A percentile compares a stretch with the other conserved stretches of the same genome.
phyloP scores from a whole-genome alignment of 2,888 invertebrate genomes.

The Microplitis deprimator region DNA sequence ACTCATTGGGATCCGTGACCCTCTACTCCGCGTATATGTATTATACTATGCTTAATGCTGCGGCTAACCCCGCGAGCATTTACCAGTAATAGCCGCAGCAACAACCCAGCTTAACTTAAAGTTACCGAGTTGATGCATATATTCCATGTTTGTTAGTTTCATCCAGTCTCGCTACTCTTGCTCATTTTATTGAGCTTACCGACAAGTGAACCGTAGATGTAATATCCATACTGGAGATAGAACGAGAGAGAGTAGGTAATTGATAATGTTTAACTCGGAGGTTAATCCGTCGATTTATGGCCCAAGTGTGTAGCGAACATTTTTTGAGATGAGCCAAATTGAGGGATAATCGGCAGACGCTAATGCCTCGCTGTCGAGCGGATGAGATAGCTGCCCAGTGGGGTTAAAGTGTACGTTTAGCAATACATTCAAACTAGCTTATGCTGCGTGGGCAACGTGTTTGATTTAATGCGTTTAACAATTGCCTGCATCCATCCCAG shows the following conservation, averaged over 20 bases:
- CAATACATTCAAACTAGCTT: neutral
- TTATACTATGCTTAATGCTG: constrained; percentile 35
- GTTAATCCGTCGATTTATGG: constrained; percentile 69
- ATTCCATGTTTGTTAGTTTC: neutral
- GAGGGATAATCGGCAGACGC: constrained; percentile 54
- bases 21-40: constrained; percentile 21
- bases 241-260: constrained; percentile 55
- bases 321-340: constrained; percentile 50
- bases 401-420: constrained; percentile 43
- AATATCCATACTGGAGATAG: neutral
- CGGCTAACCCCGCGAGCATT: constrained; percentile 45
- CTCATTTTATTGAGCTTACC: constrained; percentile 33
- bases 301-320: constrained; percentile 59
- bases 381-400: constrained; percentile 50
- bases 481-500: constrained; percentile 7
- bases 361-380: constrained; percentile 45
- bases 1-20: constrained; percentile 12
- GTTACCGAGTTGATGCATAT: neutral
- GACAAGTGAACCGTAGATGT: neutral
- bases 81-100: constrained; percentile 54
- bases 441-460: constrained; percentile 16
- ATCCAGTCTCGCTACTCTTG: neutral
- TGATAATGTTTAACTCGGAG: constrained; percentile 68
- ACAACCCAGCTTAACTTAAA: neutral
- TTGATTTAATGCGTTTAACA: constrained; percentile 18